These are phyloP conservation scores for Sebastes wilsoni DNA, from an alignment of 2,797 vertebrate genomes.

Conservation along the genomic window DNA sequence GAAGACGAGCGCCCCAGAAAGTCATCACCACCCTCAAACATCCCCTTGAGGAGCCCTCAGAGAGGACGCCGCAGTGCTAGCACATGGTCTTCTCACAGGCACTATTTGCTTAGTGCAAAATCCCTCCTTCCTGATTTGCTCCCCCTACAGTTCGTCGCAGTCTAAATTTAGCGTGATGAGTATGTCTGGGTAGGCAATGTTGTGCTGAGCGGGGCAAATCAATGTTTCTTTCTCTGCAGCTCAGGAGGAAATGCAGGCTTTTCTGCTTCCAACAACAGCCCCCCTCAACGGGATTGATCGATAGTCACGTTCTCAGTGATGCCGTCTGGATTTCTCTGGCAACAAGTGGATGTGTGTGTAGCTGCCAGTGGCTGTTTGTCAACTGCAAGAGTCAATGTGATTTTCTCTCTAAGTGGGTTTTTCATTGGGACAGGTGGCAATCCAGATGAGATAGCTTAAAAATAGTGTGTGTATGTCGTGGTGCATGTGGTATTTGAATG, in stretches of 20 bases:
- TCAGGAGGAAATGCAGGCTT: constrained; percentile 61
- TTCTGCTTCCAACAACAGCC: constrained; percentile 58
- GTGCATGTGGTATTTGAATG: background rate
- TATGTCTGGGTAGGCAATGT: constrained; percentile 58
- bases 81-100: constrained; percentile 3
- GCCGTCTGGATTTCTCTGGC: constrained; percentile 8
- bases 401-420: background rate
- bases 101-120: constrained; percentile 26
- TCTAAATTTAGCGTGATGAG: constrained; percentile 68
- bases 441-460: background rate
- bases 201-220: constrained; percentile 73
- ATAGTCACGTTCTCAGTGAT: constrained; percentile 13
- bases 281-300: constrained; percentile 51
- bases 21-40: constrained; percentile 10
- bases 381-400: background rate
- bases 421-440: background rate
- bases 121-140: constrained; percentile 36
- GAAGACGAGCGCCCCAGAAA: constrained; percentile 15
- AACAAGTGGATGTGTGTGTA: constrained; percentile 34
- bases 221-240: constrained; percentile 74
- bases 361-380: constrained; percentile 7
- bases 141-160: constrained; percentile 46
- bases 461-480: background rate
- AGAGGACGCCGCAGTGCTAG: constrained; percentile 27
- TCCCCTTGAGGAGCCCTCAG: background rate